Conservation (phyloP, 2,888 invertebrate genomes). For the Monochamus alternatus region DNA sequence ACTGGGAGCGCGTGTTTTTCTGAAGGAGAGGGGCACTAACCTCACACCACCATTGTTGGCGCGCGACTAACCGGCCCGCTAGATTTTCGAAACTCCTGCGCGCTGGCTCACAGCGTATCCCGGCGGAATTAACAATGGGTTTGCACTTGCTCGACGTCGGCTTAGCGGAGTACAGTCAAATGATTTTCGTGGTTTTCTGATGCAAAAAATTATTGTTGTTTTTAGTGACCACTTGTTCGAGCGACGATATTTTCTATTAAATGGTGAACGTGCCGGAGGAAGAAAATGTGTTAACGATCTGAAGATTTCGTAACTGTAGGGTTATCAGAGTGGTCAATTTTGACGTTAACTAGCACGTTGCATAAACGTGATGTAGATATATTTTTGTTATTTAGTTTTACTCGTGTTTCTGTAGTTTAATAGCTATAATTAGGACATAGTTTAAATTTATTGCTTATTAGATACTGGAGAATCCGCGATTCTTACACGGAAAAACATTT, state of each 20-base stretch:
- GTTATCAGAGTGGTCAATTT: not conserved
- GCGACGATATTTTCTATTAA: not conserved
- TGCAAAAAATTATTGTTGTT: not conserved
- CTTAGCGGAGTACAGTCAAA: not conserved
- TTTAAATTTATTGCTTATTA: too few relatives aligned
- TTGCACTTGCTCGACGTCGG: conserved; percentile 8
- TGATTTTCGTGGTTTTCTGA: not conserved
- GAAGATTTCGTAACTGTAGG: not conserved
- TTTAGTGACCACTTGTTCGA: not conserved
- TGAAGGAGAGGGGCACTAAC: conserved; percentile 20
- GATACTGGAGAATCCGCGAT: too few relatives aligned
- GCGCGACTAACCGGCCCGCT: conserved; percentile 46
- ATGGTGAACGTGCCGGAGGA: not conserved
- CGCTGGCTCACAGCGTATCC: conserved; percentile 39
- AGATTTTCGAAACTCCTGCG: conserved; percentile 47
- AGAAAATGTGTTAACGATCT: not conserved
- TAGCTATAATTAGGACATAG: too few relatives aligned
- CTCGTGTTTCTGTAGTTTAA: too few relatives aligned
- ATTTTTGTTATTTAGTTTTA: too few relatives aligned
- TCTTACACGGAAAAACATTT: too few relatives aligned
- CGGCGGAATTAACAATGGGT: conserved; percentile 40
- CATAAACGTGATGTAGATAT: not conserved
- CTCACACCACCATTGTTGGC: conserved; percentile 32
- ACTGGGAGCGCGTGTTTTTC: conserved; percentile 35
- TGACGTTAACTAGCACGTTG: not conserved